These are phyloP conservation scores for Crocidura indochinensis DNA, from an alignment of 2,797 vertebrate species.

Conservation along the genomic window DNA sequence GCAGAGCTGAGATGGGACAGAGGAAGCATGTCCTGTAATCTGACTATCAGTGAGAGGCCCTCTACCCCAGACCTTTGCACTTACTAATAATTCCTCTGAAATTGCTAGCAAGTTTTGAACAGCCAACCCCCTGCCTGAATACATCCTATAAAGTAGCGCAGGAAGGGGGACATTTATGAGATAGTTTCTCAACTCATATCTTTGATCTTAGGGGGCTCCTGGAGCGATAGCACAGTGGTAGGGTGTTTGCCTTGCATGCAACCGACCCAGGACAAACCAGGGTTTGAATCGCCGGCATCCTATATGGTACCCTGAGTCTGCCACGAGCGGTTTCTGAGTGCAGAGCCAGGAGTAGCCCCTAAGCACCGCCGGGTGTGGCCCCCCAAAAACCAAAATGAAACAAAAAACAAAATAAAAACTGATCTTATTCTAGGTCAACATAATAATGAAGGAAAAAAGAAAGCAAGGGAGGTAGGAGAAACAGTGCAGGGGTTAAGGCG, in stretches of 20 bases:
- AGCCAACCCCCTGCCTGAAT: not conserved
- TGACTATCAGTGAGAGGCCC: not conserved
- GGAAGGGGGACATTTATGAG: not conserved
- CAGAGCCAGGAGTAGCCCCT: too few species aligned
- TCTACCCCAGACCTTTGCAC: not conserved
- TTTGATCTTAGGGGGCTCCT: not conserved
- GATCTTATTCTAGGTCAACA: conserved; percentile 7
- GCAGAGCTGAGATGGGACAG: not conserved
- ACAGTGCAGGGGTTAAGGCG: too few species aligned
- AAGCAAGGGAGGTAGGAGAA: too few species aligned
- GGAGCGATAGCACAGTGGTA: too few species aligned
- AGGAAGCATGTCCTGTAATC: not conserved
- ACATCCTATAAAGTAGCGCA: not conserved
- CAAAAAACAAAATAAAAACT: not conserved
- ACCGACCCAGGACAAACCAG: too few species aligned
- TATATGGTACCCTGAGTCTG: too few species aligned
- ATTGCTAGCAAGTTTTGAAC: not conserved
- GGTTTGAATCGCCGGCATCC: too few species aligned
- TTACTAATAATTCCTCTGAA: conserved; percentile 29
- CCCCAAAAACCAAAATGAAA: too few species aligned
- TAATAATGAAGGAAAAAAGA: not conserved
- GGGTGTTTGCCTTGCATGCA: too few species aligned
- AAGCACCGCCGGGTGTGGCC: too few species aligned
- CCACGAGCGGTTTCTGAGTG: too few species aligned
- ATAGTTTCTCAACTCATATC: not conserved